These are phyloP conservation scores for Amphipyra tragopoginis DNA, from an alignment of 2,888 invertebrate genomes.

Conservation along the genomic window DNA sequence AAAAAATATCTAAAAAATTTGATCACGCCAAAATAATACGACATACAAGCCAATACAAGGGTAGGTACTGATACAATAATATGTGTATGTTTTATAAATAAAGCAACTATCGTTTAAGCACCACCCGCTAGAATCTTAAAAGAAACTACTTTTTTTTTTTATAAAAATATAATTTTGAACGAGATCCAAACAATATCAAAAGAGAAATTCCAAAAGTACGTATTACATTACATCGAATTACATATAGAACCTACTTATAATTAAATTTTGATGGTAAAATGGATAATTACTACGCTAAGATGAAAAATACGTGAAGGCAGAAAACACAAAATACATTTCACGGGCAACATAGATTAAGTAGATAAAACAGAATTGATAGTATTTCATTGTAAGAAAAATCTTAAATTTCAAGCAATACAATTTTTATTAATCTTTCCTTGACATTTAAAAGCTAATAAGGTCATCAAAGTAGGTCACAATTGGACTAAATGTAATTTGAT, in stretches of 20 bases:
- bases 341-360: slow-evolving; percentile 35
- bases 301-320: slow-evolving; percentile 51
- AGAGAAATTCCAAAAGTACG: slow-evolving; percentile 71
- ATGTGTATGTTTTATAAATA: slow-evolving; percentile 65
- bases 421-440: slow-evolving; percentile 5
- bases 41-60: slow-evolving; percentile 64
- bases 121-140: slow-evolving; percentile 81
- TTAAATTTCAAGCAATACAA: slow-evolving; percentile 9
- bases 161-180: slow-evolving; percentile 79
- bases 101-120: slow-evolving; percentile 81
- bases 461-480: slow-evolving; percentile 17
- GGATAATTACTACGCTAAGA: slow-evolving; percentile 52
- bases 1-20: slow-evolving; percentile 70
- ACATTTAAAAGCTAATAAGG: slow-evolving; percentile 3
- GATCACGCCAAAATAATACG: slow-evolving; percentile 85
- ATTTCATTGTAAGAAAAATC: neutral
- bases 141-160: slow-evolving; percentile 63
- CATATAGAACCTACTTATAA: slow-evolving; percentile 79
- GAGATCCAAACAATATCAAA: slow-evolving; percentile 79
- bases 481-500: slow-evolving; percentile 7
- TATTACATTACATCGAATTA: slow-evolving; percentile 71
- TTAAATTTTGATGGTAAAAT: slow-evolving; percentile 69
- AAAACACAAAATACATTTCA: slow-evolving; percentile 39
- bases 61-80: slow-evolving; percentile 74
- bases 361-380: slow-evolving; percentile 4